Evolutionary conservation across 2,113 vertebrate species (phyloP).

Genomic region (Sturnira hondurensis): DNA sequence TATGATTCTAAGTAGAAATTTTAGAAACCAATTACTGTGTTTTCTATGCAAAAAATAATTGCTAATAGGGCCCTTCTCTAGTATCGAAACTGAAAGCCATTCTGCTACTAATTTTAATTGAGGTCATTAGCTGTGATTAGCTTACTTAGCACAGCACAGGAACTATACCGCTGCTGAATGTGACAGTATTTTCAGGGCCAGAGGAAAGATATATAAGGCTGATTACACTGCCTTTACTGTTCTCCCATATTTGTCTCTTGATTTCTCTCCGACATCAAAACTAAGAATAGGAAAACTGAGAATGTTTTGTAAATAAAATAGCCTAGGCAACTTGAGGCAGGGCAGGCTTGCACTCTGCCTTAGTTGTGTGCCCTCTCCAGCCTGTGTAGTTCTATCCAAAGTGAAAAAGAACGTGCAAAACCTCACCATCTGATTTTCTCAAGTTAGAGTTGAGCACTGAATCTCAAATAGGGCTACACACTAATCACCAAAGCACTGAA

Average conservation of each 20-base stretch:
- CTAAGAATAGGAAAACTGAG: background rate
- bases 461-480: background rate
- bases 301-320: background rate
- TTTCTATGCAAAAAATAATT: background rate
- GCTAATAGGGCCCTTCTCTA: background rate
- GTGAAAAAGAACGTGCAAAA: background rate
- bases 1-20: background rate
- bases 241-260: background rate
- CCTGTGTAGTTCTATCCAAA: background rate
- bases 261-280: background rate
- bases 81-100: background rate
- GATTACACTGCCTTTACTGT: background rate
- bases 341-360: no score
- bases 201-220: background rate
- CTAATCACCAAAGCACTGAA: background rate
- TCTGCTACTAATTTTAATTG: background rate
- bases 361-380: rapidly evolving
- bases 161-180: background rate
- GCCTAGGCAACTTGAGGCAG: background rate
- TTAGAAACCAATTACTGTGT: background rate
- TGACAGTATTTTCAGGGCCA: background rate
- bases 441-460: background rate
- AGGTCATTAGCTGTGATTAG: background rate
- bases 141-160: background rate
- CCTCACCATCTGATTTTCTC: background rate